These are phyloP conservation scores for Tachyglossus aculeatus DNA, from an alignment of 2,797 vertebrate genomes.

Conservation along the genomic window DNA sequence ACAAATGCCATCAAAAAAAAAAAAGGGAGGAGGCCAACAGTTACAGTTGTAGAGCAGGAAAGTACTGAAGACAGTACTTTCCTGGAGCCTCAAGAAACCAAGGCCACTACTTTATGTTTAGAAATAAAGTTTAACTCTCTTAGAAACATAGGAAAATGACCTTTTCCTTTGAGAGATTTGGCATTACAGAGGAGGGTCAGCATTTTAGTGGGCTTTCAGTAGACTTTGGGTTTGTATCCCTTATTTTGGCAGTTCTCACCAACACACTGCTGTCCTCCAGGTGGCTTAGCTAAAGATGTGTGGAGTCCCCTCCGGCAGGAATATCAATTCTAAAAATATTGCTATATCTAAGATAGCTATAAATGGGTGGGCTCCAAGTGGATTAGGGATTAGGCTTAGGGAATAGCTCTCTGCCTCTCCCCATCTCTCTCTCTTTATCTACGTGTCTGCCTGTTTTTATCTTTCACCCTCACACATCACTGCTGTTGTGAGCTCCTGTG, in stretches of 20 bases:
- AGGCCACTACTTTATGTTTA: not conserved
- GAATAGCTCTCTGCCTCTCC: too few relatives aligned
- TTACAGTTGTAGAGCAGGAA: not conserved
- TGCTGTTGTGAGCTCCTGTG: too few relatives aligned
- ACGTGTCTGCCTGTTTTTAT: too few relatives aligned
- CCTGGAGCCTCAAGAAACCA: not conserved
- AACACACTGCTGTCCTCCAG: not conserved
- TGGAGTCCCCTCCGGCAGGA: constrained; percentile 15
- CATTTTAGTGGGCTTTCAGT: not conserved
- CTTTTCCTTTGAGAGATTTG: not conserved
- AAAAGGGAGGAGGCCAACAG: too few relatives aligned
- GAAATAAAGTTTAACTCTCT: not conserved
- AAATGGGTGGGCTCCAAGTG: too few relatives aligned
- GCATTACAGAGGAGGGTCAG: not conserved
- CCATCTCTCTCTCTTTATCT: too few relatives aligned
- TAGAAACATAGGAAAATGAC: not conserved
- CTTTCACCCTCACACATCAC: too few relatives aligned
- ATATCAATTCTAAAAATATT: constrained; percentile 37
- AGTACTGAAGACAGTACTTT: not conserved
- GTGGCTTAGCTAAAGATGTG: constrained; percentile 35
- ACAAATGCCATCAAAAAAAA: too few relatives aligned
- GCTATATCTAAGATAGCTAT: constrained; percentile 23
- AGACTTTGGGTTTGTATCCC: not conserved
- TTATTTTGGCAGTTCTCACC: not conserved
- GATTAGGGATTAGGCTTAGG: too few relatives aligned